phyloP scores from a whole-genome alignment of 2,888 invertebrate genomes.

The Enchytraeus crypticus region DNA sequence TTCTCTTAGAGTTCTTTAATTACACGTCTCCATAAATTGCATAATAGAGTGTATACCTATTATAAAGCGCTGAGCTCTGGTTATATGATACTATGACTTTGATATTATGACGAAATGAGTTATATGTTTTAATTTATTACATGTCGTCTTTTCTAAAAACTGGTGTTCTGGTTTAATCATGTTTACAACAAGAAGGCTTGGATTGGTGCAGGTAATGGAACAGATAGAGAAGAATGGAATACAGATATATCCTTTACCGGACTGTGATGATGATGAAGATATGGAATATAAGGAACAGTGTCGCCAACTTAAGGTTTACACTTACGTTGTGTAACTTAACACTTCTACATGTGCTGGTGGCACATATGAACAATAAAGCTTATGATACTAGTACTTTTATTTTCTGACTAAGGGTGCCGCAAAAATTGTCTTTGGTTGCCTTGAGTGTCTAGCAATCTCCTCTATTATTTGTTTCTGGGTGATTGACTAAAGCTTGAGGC shows the following conservation, averaged over 20 bases:
- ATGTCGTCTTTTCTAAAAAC: background rate
- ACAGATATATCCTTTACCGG: constrained; percentile 86
- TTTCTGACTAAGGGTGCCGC: background rate
- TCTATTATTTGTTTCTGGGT: too few species aligned
- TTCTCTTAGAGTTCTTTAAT: too few species aligned
- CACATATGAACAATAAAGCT: too few species aligned
- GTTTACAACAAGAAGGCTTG: too few species aligned
- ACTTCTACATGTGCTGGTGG: too few species aligned
- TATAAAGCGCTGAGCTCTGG: background rate
- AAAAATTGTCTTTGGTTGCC: too few species aligned
- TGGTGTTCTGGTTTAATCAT: too few species aligned
- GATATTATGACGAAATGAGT: background rate
- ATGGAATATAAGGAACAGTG: constrained; percentile 74
- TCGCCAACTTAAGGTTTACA: constrained; percentile 43
- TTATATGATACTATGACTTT: background rate
- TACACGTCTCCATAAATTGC: too few species aligned
- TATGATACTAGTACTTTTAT: background rate
- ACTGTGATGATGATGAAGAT: constrained; percentile 88
- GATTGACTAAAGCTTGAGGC: too few species aligned
- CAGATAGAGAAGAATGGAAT: constrained; percentile 85
- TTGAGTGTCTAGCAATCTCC: too few species aligned
- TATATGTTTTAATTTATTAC: background rate
- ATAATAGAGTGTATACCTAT: too few species aligned
- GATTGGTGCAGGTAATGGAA: constrained; percentile 61
- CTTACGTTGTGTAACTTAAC: background rate